Percentiles rank a stretch among this genome's conserved stretches.
Conservation (phyloP, 2,797 vertebrate species). For the Gallinago stenura region DNA sequence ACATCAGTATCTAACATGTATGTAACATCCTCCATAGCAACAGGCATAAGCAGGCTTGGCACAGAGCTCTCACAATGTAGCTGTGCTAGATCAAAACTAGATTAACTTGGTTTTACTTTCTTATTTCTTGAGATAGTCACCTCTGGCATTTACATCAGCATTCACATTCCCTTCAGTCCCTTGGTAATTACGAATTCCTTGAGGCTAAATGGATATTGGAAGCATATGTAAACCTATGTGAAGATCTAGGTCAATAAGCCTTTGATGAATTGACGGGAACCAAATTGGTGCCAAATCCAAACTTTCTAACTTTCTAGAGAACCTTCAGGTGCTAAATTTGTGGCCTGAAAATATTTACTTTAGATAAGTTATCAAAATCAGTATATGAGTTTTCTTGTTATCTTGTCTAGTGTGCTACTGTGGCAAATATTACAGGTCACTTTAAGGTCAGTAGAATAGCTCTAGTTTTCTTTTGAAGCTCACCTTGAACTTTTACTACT, state of each 20-base stretch:
- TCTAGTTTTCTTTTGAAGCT: background rate
- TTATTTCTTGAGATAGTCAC: constrained; percentile 36
- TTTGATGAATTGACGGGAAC: constrained; percentile 23
- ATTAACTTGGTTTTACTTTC: constrained; percentile 36
- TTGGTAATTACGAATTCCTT: constrained; percentile 43
- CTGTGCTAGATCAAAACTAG: constrained; percentile 36
- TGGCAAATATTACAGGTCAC: background rate
- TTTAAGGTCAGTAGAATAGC: background rate
- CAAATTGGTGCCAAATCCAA: constrained; percentile 13
- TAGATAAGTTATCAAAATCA: background rate
- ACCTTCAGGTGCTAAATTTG: background rate
- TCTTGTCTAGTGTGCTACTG: background rate
- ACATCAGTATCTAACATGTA: background rate
- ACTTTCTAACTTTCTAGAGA: background rate
- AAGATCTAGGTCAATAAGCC: background rate
- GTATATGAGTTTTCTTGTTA: background rate
- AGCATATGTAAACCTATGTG: constrained; percentile 27
- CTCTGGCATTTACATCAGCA: background rate
- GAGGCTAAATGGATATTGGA: constrained; percentile 43
- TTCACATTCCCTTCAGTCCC: background rate
- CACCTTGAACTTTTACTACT: background rate
- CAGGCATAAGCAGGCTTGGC: background rate
- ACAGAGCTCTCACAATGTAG: background rate
- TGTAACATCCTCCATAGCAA: background rate
- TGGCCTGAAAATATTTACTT: constrained; percentile 3